Evolutionary conservation across 1,140 invertebrate species (phyloP).

Genomic region (Macrobrachium rosenbergii): DNA sequence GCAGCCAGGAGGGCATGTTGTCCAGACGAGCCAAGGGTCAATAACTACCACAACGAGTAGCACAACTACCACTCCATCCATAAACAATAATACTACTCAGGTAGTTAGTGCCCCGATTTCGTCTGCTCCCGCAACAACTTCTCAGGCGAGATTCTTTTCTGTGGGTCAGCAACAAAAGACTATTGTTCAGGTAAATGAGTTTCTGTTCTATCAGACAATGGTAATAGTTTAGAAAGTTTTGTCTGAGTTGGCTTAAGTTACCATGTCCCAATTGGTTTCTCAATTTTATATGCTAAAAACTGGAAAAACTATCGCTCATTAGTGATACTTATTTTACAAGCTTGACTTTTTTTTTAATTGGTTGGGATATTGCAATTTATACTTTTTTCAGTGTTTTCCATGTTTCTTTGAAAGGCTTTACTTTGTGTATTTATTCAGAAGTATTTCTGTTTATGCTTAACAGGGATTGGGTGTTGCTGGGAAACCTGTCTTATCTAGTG

Average conservation of each 20-base stretch:
- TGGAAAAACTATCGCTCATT: no score
- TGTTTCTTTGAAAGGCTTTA: no score
- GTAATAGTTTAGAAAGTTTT: no score
- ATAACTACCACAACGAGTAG: constrained; percentile 15
- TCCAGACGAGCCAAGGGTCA: constrained; percentile 10
- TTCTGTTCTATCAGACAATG: no score
- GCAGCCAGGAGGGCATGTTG: constrained; percentile 35
- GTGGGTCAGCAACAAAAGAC: constrained; percentile 53
- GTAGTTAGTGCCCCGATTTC: not conserved
- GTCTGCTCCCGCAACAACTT: not conserved
- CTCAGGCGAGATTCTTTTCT: constrained; percentile 53
- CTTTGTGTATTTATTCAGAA: no score
- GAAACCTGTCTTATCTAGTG: constrained; percentile 39
- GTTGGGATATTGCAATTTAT: no score
- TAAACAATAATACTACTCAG: constrained; percentile 29
- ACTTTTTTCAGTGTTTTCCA: no score
- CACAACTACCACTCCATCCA: constrained; percentile 38
- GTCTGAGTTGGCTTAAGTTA: no score
- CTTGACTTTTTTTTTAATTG: no score
- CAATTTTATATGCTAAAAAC: no score
- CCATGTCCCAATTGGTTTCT: no score
- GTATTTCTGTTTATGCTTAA: not conserved
- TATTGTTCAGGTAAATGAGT: constrained; percentile 42
- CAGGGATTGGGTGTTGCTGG: constrained; percentile 48
- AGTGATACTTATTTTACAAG: no score